Evolutionary conservation across 2,113 vertebrate species (phyloP).

Genomic region (Orycteropus afer): DNA sequence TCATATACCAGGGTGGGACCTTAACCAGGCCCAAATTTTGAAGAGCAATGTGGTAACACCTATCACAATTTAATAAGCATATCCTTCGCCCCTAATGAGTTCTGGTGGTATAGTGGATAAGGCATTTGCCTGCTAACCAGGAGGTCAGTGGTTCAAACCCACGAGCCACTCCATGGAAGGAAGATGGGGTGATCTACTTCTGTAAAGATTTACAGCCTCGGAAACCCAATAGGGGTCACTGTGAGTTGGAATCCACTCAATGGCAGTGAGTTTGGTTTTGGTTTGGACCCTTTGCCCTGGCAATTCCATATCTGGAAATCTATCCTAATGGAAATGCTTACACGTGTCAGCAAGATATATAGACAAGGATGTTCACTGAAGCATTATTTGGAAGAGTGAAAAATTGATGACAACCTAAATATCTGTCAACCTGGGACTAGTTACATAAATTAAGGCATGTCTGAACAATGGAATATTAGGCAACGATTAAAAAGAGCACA

Average conservation of each 20-base stretch:
- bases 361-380: not conserved
- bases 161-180: too few species aligned
- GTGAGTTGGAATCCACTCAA: too few species aligned
- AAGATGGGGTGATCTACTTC: too few species aligned
- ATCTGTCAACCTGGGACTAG: slow-evolving; percentile 31
- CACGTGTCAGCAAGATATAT: not conserved
- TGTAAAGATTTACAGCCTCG: too few species aligned
- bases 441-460: not conserved
- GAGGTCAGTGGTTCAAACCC: too few species aligned
- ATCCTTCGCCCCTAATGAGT: too few species aligned
- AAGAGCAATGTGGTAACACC: not conserved
- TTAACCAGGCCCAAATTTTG: not conserved
- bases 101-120: too few species aligned
- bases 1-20: not conserved
- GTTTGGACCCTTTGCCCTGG: too few species aligned
- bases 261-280: too few species aligned
- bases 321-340: not conserved
- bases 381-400: slow-evolving; percentile 32
- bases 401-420: slow-evolving; percentile 12
- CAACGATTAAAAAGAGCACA: slow-evolving; percentile 26
- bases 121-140: too few species aligned
- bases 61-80: not conserved
- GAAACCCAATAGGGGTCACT: too few species aligned
- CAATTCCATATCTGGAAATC: not conserved
- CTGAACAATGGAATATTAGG: slow-evolving; percentile 56